phyloP scores from a whole-genome alignment of 1,140 invertebrate genomes.

The Caenorhabditis elegans region WBcel235 BX284603.4:1914001-1914500 shows the following conservation, averaged over 20 bases:
- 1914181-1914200: background rate
- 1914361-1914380: background rate
- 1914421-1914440: background rate
- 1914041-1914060: no score
- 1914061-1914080: no score
- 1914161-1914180: background rate
- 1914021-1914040: no score
- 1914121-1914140: no score
- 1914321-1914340: background rate
- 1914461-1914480: no score
- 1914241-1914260: background rate
- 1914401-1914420: background rate
- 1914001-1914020: no score
- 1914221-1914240: background rate
- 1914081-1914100: no score
- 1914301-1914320: background rate
- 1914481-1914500: no score
- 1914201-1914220: background rate
- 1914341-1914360: background rate
- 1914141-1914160: background rate
- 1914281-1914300: background rate
- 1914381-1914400: background rate
- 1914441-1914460: background rate
- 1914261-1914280: background rate
- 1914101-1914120: no score